phyloP scores from a whole-genome alignment of 2,888 invertebrate genomes.

The Cosmia trapezina region DNA sequence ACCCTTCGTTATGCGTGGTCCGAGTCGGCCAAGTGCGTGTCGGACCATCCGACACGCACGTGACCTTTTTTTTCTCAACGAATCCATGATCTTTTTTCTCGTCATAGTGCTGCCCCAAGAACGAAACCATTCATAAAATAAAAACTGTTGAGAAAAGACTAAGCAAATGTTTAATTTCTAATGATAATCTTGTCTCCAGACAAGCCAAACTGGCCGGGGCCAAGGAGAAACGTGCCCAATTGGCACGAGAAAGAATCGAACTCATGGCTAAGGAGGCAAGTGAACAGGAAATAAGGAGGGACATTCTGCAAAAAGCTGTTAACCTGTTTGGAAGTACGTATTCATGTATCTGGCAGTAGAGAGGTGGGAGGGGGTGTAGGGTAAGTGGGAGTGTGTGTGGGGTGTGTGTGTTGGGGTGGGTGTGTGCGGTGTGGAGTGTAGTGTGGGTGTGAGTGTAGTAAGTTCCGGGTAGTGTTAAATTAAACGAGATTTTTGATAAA shows the following conservation, averaged over 20 bases:
- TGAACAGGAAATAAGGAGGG: conserved; percentile 81
- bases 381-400: too few relatives aligned
- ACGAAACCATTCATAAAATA: background rate
- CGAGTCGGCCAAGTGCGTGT: too few relatives aligned
- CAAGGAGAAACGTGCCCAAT: conserved; percentile 79
- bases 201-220: conserved; percentile 84
- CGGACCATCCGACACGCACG: too few relatives aligned
- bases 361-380: too few relatives aligned
- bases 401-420: too few relatives aligned
- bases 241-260: conserved; percentile 75
- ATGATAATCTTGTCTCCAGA: conserved; percentile 65
- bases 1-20: too few relatives aligned
- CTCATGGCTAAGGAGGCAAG: conserved; percentile 78
- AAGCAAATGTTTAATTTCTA: background rate
- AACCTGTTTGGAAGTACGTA: conserved; percentile 80
- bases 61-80: too few relatives aligned
- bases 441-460: too few relatives aligned
- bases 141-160: background rate
- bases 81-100: too few relatives aligned
- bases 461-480: too few relatives aligned
- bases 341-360: background rate
- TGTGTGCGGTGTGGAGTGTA: too few relatives aligned
- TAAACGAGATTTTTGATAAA: background rate
- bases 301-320: conserved; percentile 80
- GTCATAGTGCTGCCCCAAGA: too few relatives aligned